phyloP scores from a whole-genome alignment of 2,888 invertebrate species.

The Limnephilus marmoratus region DNA sequence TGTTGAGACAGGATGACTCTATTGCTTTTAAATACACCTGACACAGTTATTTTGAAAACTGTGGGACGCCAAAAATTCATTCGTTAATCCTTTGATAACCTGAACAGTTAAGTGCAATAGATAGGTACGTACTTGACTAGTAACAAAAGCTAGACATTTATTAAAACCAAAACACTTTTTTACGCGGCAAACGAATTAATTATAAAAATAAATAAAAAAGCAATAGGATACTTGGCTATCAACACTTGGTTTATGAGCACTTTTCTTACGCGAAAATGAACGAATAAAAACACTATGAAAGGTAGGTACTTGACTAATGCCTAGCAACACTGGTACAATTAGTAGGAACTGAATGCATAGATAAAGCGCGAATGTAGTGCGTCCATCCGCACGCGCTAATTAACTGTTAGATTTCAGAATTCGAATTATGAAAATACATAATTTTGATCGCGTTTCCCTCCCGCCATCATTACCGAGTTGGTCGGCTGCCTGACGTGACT shows the following conservation, averaged over 20 bases:
- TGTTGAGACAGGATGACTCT: too few species aligned
- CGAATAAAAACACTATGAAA: too few species aligned
- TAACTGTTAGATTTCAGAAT: conserved; percentile 49
- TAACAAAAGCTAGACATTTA: not conserved
- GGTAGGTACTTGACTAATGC: too few species aligned
- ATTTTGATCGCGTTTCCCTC: conserved; percentile 41
- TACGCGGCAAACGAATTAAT: not conserved
- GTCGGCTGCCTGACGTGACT: conserved; percentile 50
- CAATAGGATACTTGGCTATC: not conserved
- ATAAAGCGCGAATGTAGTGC: conserved; percentile 36
- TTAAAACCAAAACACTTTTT: not conserved
- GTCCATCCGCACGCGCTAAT: conserved; percentile 45
- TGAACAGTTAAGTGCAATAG: too few species aligned
- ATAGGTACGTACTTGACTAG: too few species aligned
- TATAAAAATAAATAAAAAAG: not conserved
- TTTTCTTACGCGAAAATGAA: too few species aligned
- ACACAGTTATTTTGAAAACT: too few species aligned
- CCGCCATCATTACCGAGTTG: conserved; percentile 25
- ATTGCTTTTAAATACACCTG: too few species aligned
- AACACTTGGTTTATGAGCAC: not conserved
- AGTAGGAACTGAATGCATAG: not conserved
- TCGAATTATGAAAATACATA: not conserved
- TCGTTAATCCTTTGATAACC: too few species aligned
- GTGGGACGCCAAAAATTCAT: too few species aligned
- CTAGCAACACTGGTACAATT: not conserved